These are phyloP conservation scores for human (Homo sapiens) DNA, from an alignment of 2,113 vertebrate species.

Conservation along the genomic window GRCh38 chr12:79988001-79988500, in stretches of 20 bases:
- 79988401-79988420: constrained; percentile 13
- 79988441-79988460: background rate
- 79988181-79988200: too few relatives aligned
- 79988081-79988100: background rate
- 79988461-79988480: background rate
- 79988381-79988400: background rate
- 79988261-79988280: background rate
- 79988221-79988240: background rate
- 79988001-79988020: background rate
- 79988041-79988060: constrained; percentile 20
- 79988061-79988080: background rate
- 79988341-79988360: background rate
- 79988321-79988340: background rate
- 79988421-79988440: background rate
- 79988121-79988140: background rate
- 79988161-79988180: too few relatives aligned
- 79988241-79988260: background rate
- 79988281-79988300: background rate
- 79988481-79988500: background rate
- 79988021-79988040: background rate
- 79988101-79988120: background rate
- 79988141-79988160: too few relatives aligned
- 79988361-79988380: background rate
- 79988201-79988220: background rate
- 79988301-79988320: background rate